Percentiles rank a stretch among this genome's conserved stretches.
Evolutionary conservation across 2,113 vertebrate species (phyloP).

Genomic region (Suricata suricatta): DNA sequence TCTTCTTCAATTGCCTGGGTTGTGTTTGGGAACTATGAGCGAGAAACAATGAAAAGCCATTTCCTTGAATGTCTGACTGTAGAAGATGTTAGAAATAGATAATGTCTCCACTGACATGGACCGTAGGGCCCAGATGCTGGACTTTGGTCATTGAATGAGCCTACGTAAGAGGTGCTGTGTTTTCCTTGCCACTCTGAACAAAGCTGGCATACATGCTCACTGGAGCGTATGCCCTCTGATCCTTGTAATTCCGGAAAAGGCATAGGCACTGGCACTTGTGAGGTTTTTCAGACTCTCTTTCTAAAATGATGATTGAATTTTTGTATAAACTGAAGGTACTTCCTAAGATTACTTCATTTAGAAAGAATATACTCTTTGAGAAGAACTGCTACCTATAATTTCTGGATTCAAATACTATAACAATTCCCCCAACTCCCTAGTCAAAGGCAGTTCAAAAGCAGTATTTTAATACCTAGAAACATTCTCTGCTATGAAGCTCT

Average conservation of each 20-base stretch:
- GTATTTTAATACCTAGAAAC: not conserved
- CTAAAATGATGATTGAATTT: not conserved
- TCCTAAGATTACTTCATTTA: not conserved
- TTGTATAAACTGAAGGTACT: not conserved
- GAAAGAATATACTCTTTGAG: not conserved
- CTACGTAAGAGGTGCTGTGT: not conserved
- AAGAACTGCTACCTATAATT: not conserved
- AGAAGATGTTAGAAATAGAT: not conserved
- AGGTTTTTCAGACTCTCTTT: not conserved
- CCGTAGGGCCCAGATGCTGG: not conserved
- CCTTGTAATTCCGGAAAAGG: not conserved
- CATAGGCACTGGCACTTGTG: not conserved
- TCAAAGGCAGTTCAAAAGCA: not conserved
- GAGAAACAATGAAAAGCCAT: not conserved
- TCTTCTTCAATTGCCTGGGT: constrained; percentile 65
- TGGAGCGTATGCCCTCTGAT: not conserved
- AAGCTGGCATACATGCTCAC: not conserved
- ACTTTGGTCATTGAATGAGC: not conserved
- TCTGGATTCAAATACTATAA: not conserved
- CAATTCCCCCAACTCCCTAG: not conserved
- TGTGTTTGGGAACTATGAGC: not conserved
- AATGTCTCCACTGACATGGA: not conserved
- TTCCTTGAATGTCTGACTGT: constrained; percentile 16
- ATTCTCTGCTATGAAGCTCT: not conserved
- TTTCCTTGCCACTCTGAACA: not conserved